Evolutionary conservation across 2,888 invertebrate genomes (phyloP).

Genomic region (Campoletis raptor): DNA sequence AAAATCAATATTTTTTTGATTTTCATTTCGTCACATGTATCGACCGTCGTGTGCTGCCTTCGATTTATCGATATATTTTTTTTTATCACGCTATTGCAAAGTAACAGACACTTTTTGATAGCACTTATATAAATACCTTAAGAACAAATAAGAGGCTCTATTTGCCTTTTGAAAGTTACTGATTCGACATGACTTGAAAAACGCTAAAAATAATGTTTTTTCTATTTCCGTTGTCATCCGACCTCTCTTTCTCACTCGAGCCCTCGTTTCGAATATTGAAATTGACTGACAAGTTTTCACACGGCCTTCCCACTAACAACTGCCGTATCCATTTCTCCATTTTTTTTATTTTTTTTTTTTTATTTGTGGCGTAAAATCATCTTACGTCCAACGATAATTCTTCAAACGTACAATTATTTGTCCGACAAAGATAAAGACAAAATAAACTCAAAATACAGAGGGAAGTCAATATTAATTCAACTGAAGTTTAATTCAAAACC

Average conservation of each 20-base stretch:
- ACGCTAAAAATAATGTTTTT: not conserved
- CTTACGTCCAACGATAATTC: not conserved
- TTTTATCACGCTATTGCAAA: constrained; percentile 2
- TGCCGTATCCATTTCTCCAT: constrained; percentile 33
- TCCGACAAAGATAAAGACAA: not conserved
- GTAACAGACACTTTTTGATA: constrained; percentile 46
- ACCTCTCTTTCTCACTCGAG: not conserved
- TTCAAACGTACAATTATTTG: not conserved
- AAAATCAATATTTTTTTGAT: not conserved
- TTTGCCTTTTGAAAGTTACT: constrained; percentile 27
- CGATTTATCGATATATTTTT: constrained; percentile 1
- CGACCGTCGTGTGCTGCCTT: constrained; percentile 14
- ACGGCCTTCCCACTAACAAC: constrained; percentile 49
- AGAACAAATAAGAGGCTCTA: constrained; percentile 42
- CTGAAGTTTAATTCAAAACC: not conserved
- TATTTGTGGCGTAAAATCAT: not conserved
- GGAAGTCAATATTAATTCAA: not conserved
- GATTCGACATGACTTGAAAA: not conserved
- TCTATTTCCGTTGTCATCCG: not conserved
- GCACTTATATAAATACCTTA: constrained; percentile 41
- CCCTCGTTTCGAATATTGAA: constrained; percentile 9
- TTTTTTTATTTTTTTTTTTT: not conserved
- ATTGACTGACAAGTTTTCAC: constrained; percentile 44
- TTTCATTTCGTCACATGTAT: constrained; percentile 2
- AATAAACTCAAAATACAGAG: not conserved